Evolutionary conservation across 2,113 vertebrate genomes (phyloP).

Genomic region (Xiphias gladius): DNA sequence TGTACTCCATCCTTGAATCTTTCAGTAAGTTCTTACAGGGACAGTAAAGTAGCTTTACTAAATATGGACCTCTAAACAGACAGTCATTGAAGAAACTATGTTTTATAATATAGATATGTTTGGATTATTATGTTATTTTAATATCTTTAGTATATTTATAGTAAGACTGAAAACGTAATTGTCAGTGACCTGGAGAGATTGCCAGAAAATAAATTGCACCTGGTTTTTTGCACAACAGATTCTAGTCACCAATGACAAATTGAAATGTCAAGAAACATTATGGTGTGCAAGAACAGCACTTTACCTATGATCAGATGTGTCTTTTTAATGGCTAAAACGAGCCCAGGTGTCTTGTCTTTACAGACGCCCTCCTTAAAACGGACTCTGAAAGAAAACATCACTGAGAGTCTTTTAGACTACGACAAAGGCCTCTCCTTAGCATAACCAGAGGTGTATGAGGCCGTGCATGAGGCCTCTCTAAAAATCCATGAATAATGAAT

Average conservation of each 20-base stretch:
- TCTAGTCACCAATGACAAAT: neutral
- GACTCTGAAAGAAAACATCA: slow-evolving; percentile 35
- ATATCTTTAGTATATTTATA: neutral
- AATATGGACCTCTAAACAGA: neutral
- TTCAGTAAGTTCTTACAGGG: neutral
- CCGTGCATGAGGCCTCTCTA: slow-evolving; percentile 71
- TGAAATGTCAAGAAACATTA: neutral
- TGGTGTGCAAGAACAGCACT: slow-evolving; percentile 1
- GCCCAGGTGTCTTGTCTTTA: neutral
- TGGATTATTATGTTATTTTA: neutral
- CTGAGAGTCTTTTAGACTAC: slow-evolving; percentile 51
- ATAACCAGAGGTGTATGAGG: slow-evolving; percentile 60
- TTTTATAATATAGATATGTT: neutral
- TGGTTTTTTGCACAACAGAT: neutral
- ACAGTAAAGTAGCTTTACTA: neutral
- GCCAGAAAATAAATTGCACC: neutral
- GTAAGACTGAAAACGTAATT: neutral
- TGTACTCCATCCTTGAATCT: too few relatives aligned
- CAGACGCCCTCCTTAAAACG: slow-evolving; percentile 17
- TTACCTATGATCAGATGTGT: slow-evolving; percentile 2
- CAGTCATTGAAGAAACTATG: neutral
- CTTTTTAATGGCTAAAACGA: slow-evolving; percentile 26
- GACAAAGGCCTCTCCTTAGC: slow-evolving; percentile 66
- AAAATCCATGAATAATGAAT: slow-evolving; percentile 85
- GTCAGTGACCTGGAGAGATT: neutral